Evolutionary conservation across 2,113 vertebrate species (phyloP).

Genomic region (Oplegnathus fasciatus): DNA sequence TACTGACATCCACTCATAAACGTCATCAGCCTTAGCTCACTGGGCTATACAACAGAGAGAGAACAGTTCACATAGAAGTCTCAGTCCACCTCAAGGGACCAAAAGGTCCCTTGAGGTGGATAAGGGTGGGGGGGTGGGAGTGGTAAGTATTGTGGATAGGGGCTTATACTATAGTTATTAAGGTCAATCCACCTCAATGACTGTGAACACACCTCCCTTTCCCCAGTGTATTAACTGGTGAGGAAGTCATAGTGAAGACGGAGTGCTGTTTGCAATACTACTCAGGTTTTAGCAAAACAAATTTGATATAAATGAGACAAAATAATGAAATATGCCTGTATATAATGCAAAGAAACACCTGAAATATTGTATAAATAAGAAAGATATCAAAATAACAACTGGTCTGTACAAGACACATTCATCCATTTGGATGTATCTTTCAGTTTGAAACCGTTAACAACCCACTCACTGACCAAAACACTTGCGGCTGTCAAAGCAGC

Average conservation of each 20-base stretch:
- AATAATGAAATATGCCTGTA: not conserved
- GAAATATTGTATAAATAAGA: not conserved
- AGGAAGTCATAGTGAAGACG: not conserved
- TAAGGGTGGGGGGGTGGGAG: not conserved
- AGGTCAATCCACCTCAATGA: constrained; percentile 66
- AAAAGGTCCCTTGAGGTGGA: constrained; percentile 21
- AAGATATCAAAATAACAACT: constrained; percentile 12
- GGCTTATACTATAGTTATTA: constrained; percentile 55
- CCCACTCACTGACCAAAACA: constrained; percentile 20
- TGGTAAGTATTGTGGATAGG: constrained; percentile 26
- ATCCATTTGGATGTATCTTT: constrained; percentile 23
- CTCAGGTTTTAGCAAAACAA: not conserved
- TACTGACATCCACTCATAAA: not conserved
- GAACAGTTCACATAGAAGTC: too few relatives aligned
- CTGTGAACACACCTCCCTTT: constrained; percentile 52
- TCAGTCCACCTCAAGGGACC: too few relatives aligned
- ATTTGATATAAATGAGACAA: not conserved
- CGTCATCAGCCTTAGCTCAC: not conserved
- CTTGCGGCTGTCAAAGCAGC: constrained; percentile 39
- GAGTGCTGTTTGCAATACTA: not conserved
- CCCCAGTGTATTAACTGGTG: constrained; percentile 9
- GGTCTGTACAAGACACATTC: not conserved
- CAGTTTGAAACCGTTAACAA: constrained; percentile 6
- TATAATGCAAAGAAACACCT: not conserved
- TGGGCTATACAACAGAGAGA: too few relatives aligned